A percentile compares a stretch with the other conserved stretches of the same genome.
phyloP scores from a whole-genome alignment of 1,140 invertebrate genomes.

The Leptoteleia sp. region DNA sequence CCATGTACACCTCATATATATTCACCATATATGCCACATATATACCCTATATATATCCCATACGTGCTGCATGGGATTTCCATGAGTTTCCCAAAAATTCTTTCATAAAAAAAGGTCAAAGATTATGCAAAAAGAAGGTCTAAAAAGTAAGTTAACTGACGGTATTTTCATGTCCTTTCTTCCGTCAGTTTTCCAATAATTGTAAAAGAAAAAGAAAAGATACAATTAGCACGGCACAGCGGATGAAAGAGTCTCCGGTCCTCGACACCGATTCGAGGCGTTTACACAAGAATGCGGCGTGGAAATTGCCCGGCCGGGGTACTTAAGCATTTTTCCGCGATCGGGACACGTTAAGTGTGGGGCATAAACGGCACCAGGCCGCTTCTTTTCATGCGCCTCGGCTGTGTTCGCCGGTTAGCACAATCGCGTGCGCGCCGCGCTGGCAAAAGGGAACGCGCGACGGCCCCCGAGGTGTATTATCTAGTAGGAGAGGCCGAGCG shows the following conservation, averaged over 20 bases:
- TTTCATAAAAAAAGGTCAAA: no score
- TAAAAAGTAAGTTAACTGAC: no score
- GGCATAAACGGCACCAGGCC: conserved; percentile 34
- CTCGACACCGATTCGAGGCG: conserved; percentile 18
- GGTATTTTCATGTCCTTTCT: no score
- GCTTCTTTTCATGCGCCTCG: conserved; percentile 29
- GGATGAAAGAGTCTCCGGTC: conserved; percentile 20
- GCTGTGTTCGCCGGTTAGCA: conserved; percentile 47
- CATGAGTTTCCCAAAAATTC: no score
- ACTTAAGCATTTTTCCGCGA: conserved; percentile 48
- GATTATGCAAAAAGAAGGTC: no score
- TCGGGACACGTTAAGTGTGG: conserved; percentile 39
- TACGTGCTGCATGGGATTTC: not conserved
- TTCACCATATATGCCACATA: no score
- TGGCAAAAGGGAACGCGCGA: conserved; percentile 31
- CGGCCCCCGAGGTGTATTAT: conserved; percentile 5
- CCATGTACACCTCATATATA: no score
- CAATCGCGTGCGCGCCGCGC: conserved; percentile 45
- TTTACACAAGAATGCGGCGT: conserved; percentile 48
- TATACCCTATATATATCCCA: no score
- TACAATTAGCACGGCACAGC: conserved; percentile 10
- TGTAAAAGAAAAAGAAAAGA: no score
- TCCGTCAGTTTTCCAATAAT: no score
- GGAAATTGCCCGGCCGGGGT: conserved; percentile 24
- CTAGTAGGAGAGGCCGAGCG: conserved; percentile 37